Evolutionary conservation across 2,113 vertebrate species (phyloP).

Genomic region (Bettongia penicillata): DNA sequence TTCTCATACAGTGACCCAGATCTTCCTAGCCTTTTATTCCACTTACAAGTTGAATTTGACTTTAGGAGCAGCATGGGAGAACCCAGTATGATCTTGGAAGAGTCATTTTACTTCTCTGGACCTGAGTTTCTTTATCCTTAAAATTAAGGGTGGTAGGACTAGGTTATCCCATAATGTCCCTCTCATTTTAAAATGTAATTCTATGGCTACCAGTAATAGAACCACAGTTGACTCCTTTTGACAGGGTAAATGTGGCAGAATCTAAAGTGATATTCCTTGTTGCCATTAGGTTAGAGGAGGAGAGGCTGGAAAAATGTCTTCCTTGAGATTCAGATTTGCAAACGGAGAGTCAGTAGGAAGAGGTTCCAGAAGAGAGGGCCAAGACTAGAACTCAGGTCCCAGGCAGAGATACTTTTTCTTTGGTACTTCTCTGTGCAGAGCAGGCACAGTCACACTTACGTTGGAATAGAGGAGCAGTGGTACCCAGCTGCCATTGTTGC

Average conservation of each 20-base stretch:
- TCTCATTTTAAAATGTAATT: background rate
- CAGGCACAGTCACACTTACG: background rate
- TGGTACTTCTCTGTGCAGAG: slow-evolving; percentile 27
- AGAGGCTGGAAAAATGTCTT: slow-evolving; percentile 57
- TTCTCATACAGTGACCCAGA: background rate
- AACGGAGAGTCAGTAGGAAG: slow-evolving; percentile 1
- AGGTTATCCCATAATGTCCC: background rate
- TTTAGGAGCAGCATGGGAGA: slow-evolving; percentile 50
- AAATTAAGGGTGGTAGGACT: background rate
- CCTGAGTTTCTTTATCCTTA: background rate
- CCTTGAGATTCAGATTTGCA: slow-evolving; percentile 57
- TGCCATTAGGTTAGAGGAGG: slow-evolving; percentile 53
- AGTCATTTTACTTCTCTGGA: background rate
- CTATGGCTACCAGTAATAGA: slow-evolving; percentile 17
- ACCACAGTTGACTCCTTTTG: slow-evolving; percentile 49
- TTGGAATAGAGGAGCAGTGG: background rate
- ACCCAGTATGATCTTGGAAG: background rate
- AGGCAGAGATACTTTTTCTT: slow-evolving; percentile 23
- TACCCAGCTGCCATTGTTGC: background rate
- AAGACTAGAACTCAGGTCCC: slow-evolving; percentile 26
- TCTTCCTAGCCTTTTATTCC: slow-evolving; percentile 56
- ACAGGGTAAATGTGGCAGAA: slow-evolving; percentile 27
- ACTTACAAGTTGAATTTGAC: slow-evolving; percentile 23
- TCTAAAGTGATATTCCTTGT: slow-evolving; percentile 17
- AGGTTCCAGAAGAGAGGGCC: slow-evolving; percentile 10